Conservation (phyloP, 2,888 invertebrate genomes). For the Acleris laterana region DNA sequence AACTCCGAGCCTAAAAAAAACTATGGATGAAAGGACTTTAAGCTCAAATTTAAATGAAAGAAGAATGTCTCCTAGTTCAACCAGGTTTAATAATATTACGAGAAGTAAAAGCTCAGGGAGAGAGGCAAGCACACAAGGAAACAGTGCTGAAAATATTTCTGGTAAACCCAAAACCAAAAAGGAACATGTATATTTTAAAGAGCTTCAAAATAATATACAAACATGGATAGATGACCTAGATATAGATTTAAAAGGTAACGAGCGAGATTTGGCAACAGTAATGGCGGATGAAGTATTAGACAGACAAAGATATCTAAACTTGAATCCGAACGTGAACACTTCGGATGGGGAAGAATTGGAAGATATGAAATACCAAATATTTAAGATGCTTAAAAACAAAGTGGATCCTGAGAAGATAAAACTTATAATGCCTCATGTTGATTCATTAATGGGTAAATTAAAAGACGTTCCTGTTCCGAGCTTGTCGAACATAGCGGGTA, state of each 20-base stretch:
- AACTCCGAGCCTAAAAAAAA: too few relatives aligned
- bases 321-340: slow-evolving; percentile 47
- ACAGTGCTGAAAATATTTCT: neutral
- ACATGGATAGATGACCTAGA: slow-evolving; percentile 45
- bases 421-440: slow-evolving; percentile 41
- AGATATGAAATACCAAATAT: slow-evolving; percentile 60
- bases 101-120: too few relatives aligned
- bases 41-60: too few relatives aligned
- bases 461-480: slow-evolving; percentile 41
- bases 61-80: too few relatives aligned
- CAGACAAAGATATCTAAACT: slow-evolving; percentile 56
- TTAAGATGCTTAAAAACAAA: slow-evolving; percentile 50
- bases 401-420: slow-evolving; percentile 44
- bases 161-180: slow-evolving; percentile 43
- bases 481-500: neutral
- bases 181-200: slow-evolving; percentile 36
- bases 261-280: slow-evolving; percentile 44
- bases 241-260: slow-evolving; percentile 38
- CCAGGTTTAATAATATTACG: too few relatives aligned
- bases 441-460: slow-evolving; percentile 46
- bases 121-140: too few relatives aligned
- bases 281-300: slow-evolving; percentile 55
- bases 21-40: too few relatives aligned
- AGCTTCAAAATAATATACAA: slow-evolving; percentile 33
- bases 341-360: slow-evolving; percentile 53